Evolutionary conservation across 1,140 invertebrate genomes (phyloP).

Genomic region (Zaprionus lachaisei): DNA sequence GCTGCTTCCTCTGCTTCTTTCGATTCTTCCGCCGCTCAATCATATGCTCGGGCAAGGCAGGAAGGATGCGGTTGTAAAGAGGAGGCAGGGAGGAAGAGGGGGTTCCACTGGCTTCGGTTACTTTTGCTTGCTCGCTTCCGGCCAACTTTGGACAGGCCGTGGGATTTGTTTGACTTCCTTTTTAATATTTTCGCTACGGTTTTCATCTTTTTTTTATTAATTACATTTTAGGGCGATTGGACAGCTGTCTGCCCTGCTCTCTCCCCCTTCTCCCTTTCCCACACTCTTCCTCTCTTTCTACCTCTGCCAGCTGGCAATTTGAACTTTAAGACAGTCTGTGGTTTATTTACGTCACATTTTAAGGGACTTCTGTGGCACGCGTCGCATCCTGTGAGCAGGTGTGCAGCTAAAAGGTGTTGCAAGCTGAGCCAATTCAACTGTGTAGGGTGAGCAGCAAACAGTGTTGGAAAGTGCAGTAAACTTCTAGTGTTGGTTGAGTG

Average conservation of each 20-base stretch:
- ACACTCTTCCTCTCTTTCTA: not conserved
- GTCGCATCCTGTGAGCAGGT: constrained; percentile 33
- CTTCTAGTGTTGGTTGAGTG: not conserved
- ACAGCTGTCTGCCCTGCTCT: constrained; percentile 34
- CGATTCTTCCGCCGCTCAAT: constrained; percentile 16
- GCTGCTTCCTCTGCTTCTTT: not conserved
- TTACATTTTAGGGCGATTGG: constrained; percentile 46
- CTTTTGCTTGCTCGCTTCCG: constrained; percentile 33
- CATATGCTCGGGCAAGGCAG: constrained; percentile 25
- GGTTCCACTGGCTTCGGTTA: not conserved
- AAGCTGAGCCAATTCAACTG: not conserved
- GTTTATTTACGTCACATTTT: constrained; percentile 34
- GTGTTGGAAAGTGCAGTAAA: not conserved
- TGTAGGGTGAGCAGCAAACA: not conserved
- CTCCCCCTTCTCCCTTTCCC: not conserved
- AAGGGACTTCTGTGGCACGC: constrained; percentile 52
- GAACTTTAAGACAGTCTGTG: constrained; percentile 67
- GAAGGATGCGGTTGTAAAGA: constrained; percentile 41
- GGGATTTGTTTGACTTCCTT: constrained; percentile 50
- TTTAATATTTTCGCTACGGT: constrained; percentile 10
- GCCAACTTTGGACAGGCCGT: constrained; percentile 18
- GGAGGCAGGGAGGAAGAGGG: not conserved
- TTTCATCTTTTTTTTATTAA: constrained; percentile 52
- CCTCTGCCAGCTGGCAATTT: constrained; percentile 63
- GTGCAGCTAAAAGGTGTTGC: constrained; percentile 31